A percentile compares a stretch with the other conserved stretches of the same genome.
Evolutionary conservation across 2,888 invertebrate species (phyloP).

Genomic region (Hemithea aestivaria): DNA sequence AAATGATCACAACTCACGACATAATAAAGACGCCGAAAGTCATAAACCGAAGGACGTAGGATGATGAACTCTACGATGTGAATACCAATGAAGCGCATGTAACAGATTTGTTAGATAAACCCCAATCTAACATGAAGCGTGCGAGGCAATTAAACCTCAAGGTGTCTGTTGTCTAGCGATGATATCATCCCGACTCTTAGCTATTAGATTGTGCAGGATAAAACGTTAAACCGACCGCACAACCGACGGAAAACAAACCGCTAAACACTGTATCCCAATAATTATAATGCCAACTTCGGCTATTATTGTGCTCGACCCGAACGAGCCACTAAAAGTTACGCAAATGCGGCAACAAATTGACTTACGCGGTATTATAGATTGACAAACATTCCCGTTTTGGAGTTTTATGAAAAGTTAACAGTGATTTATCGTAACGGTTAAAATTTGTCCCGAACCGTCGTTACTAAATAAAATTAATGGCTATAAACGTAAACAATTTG

Average conservation of each 20-base stretch:
- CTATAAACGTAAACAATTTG: conserved; percentile 52
- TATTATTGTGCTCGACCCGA: conserved; percentile 32
- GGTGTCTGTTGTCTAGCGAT: conserved; percentile 21
- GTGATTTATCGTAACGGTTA: conserved; percentile 34
- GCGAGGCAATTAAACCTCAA: conserved; percentile 19
- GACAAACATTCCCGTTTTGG: conserved; percentile 25
- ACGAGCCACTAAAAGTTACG: conserved; percentile 36
- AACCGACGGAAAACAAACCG: conserved; percentile 35
- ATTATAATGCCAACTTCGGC: conserved; percentile 40
- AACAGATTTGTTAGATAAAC: conserved; percentile 1
- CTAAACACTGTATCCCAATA: conserved; percentile 46
- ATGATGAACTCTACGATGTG: neutral
- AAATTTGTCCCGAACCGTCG: conserved; percentile 38
- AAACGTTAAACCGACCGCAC: conserved; percentile 36
- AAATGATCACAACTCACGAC: too few relatives aligned
- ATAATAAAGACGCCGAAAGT: too few relatives aligned
- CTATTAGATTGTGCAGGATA: conserved; percentile 37
- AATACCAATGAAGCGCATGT: conserved; percentile 3
- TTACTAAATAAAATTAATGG: conserved; percentile 53
- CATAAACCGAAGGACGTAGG: too few relatives aligned
- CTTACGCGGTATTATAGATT: conserved; percentile 21
- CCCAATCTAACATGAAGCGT: conserved; percentile 19
- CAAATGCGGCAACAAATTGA: conserved; percentile 30
- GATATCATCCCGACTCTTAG: conserved; percentile 37
- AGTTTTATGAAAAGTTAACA: conserved; percentile 20